Evolutionary conservation across 1,140 invertebrate species (phyloP).

Genomic region (Dinothrombium tinctorium): DNA sequence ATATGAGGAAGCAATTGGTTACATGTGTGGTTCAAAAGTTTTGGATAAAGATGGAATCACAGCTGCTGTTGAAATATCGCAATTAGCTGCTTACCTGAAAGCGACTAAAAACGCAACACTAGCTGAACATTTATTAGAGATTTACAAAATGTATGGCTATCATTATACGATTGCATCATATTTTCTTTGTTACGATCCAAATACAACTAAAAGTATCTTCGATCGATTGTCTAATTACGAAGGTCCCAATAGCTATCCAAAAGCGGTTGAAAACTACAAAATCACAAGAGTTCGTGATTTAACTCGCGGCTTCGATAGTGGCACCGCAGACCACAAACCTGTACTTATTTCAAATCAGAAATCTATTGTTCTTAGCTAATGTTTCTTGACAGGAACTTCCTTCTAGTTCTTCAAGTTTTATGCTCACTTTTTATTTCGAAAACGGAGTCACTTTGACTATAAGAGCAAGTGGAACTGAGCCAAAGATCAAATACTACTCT

Average conservation of each 20-base stretch:
- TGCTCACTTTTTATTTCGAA: slow-evolving; percentile 85
- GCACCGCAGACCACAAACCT: slow-evolving; percentile 40
- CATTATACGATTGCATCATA: slow-evolving; percentile 69
- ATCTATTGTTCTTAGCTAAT: not conserved
- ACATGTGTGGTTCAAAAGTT: slow-evolving; percentile 66
- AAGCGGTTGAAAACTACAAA: slow-evolving; percentile 33
- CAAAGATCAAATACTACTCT: slow-evolving; percentile 93
- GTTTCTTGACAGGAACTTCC: slow-evolving; percentile 31
- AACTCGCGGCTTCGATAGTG: slow-evolving; percentile 62
- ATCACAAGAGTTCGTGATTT: slow-evolving; percentile 58
- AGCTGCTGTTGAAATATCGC: slow-evolving; percentile 49
- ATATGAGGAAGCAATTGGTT: slow-evolving; percentile 67
- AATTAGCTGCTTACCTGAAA: slow-evolving; percentile 49
- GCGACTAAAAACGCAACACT: slow-evolving; percentile 34
- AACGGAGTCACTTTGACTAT: slow-evolving; percentile 68
- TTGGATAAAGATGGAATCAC: slow-evolving; percentile 89
- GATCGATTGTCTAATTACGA: slow-evolving; percentile 48
- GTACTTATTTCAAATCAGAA: slow-evolving; percentile 19
- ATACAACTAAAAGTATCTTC: slow-evolving; percentile 50
- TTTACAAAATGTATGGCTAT: slow-evolving; percentile 57
- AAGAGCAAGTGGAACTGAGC: slow-evolving; percentile 91
- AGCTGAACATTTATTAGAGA: slow-evolving; percentile 37
- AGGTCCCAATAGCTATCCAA: slow-evolving; percentile 24
- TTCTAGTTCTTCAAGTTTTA: slow-evolving; percentile 49
- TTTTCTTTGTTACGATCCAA: slow-evolving; percentile 53